Evolutionary conservation across 2,113 vertebrate genomes (phyloP).

Genomic region (Myxocyprinus asiaticus): DNA sequence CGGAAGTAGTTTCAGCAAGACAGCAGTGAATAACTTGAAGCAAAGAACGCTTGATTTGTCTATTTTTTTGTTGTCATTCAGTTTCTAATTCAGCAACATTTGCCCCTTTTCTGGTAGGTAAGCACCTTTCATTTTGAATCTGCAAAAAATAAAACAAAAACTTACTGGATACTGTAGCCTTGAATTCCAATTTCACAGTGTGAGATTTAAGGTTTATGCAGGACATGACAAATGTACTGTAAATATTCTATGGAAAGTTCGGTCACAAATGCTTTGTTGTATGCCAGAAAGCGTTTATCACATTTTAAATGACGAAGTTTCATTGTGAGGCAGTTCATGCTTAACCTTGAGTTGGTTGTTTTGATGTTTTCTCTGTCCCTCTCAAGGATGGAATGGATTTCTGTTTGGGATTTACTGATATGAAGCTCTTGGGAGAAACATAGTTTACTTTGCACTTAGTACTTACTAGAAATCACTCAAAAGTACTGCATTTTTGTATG

Average conservation of each 20-base stretch:
- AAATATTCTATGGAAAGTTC: neutral
- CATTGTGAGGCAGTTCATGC: neutral
- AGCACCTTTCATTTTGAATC: too few relatives aligned
- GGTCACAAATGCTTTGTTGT: neutral
- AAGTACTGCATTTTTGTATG: too few relatives aligned
- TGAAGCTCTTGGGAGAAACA: too few relatives aligned
- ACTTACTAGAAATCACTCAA: too few relatives aligned
- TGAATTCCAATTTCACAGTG: too few relatives aligned
- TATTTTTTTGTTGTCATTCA: neutral
- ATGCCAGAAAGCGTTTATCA: neutral
- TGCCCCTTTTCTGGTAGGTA: neutral
- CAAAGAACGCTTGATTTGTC: neutral
- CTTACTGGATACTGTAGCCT: too few relatives aligned
- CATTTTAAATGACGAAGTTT: neutral
- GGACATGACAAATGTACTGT: neutral
- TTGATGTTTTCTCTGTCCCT: neutral
- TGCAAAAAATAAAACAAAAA: too few relatives aligned
- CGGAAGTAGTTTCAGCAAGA: constrained; percentile 26
- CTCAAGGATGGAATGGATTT: too few relatives aligned
- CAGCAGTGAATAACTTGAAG: neutral
- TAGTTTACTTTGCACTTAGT: too few relatives aligned
- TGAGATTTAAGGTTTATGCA: too few relatives aligned
- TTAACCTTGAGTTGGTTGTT: neutral
- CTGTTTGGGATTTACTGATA: too few relatives aligned
- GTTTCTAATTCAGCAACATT: neutral